These are phyloP conservation scores for Lasioglossum zephyrum DNA, from an alignment of 2,888 invertebrate species.

Conservation along the genomic window DNA sequence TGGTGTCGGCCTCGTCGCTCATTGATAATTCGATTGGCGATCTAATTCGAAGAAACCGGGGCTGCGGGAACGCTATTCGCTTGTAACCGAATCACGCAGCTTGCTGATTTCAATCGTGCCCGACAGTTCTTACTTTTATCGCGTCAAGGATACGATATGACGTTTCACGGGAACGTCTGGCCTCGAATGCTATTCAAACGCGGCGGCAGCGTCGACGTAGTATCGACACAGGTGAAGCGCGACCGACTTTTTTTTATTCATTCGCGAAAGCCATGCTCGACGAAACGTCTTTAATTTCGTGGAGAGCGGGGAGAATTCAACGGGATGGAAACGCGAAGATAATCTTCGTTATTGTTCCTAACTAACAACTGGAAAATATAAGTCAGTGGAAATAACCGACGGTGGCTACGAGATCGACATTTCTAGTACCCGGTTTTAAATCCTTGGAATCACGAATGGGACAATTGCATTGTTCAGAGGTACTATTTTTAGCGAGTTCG, in stretches of 20 bases:
- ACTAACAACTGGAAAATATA: background rate
- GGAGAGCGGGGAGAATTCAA: background rate
- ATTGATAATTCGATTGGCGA: constrained; percentile 63
- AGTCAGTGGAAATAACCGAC: background rate
- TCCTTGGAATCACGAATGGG: background rate
- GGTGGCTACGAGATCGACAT: background rate
- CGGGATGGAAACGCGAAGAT: background rate
- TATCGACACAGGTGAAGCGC: background rate
- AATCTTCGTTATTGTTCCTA: background rate
- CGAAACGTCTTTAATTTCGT: background rate
- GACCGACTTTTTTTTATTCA: background rate
- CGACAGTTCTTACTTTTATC: constrained; percentile 33
- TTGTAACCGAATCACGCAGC: constrained; percentile 66
- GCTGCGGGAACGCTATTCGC: constrained; percentile 49
- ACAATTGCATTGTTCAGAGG: background rate
- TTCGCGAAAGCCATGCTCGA: background rate
- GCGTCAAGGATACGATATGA: constrained; percentile 31
- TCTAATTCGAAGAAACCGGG: constrained; percentile 61
- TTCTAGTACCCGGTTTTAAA: background rate
- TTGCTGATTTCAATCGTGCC: constrained; percentile 61
- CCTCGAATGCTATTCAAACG: constrained; percentile 7
- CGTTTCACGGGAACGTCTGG: constrained; percentile 7
- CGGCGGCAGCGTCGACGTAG: background rate
- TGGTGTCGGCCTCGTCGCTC: constrained; percentile 20
- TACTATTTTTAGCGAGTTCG: background rate